Evolutionary conservation across 2,888 invertebrate species (phyloP), one percentile per base, ranked within the genome.

Genomic region (Cheilosia pagana): DNA sequence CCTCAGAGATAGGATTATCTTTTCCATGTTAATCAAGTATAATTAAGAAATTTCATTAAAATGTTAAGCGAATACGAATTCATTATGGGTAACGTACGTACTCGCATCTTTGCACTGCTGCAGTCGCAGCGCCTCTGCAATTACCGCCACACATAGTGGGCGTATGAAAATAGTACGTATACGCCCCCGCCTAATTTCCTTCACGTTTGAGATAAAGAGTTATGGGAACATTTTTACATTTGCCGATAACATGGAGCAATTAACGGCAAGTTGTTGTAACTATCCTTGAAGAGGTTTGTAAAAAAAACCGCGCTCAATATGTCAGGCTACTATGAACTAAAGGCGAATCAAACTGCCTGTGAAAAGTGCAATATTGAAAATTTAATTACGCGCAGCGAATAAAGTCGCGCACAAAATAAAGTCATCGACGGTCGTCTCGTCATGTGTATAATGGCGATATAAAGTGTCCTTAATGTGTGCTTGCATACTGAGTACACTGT

Each of bases 31-130:
- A 87, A 87, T 88, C 87, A 88, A 88, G 87, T 87, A 87, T 88
- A 88, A 88, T 88, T 88, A 87, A 87, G 87, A 88, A 88, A 87
- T 87, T 88, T 88, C 87, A 87, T 87, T 88, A 88, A 87, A 87
- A 87, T 87, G 87, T 88, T 87, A 88, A 87, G 87, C 87, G 88
- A 85, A 87, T 87, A 82, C 86, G 81, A 87, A 88, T 87, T 87
- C 85, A 86, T 86, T 87, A 83, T 57, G 31, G 41, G 53, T 10
- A 59, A 16, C 59, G 55, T 43, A 41, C 53, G 16, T 25, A 23
- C 53, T 43, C 7, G 21, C 31, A 21, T 65, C 31, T 48, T 3
- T 41, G 19, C 67, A 43, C 43, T 28, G 55, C 4, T 71, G 43
- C 41, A 70, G 25, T 39, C 41, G 21, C 4, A 59, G 8, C 28